Base-by-base conservation (phyloP, 2,113 vertebrate species). In the Laterallus jamaicensis region DNA sequence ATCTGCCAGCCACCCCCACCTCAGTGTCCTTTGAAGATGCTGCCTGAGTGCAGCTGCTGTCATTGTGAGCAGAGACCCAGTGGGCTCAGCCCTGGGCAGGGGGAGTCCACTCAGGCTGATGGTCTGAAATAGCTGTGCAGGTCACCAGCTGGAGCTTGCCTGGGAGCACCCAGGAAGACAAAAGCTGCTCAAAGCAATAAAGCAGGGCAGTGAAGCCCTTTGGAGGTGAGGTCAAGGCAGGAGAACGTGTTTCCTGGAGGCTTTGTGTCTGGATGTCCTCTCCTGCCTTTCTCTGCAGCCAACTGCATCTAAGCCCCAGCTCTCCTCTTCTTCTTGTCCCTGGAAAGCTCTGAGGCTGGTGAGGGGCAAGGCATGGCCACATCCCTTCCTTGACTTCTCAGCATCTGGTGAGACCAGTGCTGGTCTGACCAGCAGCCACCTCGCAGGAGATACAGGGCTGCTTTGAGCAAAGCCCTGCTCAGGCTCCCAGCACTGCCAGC, bases 351-450 rank as follows among this genome's bases (percentile, higher is more conserved):
- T 24, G 44, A 31, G 44, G 19, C 5, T 78, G 70, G 11, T n/a
- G 22, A 37, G 22, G 35, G 20, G 11, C 22, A 14, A 35, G 18
- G 28, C 19, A 24, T 35, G 17, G 32, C 62, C 55, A 15, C 1
- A 2, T n/a, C 28, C 6, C 12, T 42, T 44, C 9, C 18, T 71
- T 25, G 25, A 8, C 52, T 49, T 24, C n/a, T 32, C 54, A 55
- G 44, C 3, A 0, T 26, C 66, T 4, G 0, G 29, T 40, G 44
- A 35, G 16, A 19, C 19, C 2, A 3, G 21, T 12, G 67, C 5
- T 28, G 18, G 16, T 40, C 58, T 58, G 63, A 42, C 35, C 15
- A 0, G 7, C 40, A 47, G 42, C 37, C 2, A 2, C 58, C 47
- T 60, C 2, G 0, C 55, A 31, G 35, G 39, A 80, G 32, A 11